These are phyloP conservation scores for Climacteris rufus DNA, from an alignment of 2,113 vertebrate genomes.

Conservation along the genomic window DNA sequence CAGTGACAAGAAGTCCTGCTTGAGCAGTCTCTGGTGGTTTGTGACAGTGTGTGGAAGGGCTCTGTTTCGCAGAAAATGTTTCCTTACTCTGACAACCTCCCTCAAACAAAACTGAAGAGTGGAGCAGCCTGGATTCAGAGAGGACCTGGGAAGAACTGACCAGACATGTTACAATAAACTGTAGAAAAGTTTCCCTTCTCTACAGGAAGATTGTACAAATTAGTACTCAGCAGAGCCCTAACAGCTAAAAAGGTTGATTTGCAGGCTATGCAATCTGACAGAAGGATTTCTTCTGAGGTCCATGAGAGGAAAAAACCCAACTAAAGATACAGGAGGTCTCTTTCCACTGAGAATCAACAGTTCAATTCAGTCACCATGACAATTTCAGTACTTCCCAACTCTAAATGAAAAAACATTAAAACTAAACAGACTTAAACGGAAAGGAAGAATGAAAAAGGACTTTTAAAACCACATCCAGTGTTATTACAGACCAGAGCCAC, in stretches of 20 bases:
- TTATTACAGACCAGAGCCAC: neutral
- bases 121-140: neutral
- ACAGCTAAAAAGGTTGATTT: neutral
- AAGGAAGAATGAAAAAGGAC: neutral
- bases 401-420: neutral
- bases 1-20: neutral
- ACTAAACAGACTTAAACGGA: neutral
- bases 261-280: neutral
- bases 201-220: neutral
- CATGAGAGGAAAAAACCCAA: neutral
- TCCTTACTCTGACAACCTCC: neutral
- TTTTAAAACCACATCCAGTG: neutral
- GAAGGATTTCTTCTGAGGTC: neutral
- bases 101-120: neutral
- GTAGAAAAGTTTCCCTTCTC: neutral
- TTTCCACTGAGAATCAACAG: neutral
- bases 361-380: neutral
- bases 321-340: neutral
- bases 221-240: neutral
- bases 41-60: neutral
- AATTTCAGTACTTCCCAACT: neutral
- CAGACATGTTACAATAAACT: neutral
- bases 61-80: neutral
- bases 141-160: neutral
- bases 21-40: neutral